Percentiles rank a stretch among this genome's conserved stretches.
phyloP scores from a whole-genome alignment of 1,140 invertebrate species.

The Bombus waltoni region DNA sequence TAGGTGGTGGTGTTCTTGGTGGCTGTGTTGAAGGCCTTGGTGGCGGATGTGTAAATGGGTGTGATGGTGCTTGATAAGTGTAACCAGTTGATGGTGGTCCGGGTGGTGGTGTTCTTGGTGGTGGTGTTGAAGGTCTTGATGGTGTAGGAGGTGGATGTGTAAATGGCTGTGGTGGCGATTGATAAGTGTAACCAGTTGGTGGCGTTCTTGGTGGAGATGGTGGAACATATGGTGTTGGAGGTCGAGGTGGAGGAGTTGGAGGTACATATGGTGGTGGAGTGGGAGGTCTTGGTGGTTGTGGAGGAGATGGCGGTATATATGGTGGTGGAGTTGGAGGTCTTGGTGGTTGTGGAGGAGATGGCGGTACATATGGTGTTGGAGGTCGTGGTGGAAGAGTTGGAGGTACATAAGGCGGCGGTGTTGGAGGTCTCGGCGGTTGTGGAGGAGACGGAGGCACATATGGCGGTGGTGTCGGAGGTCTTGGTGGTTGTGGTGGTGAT shows the following conservation, averaged over 20 bases:
- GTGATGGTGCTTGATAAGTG: too few species aligned
- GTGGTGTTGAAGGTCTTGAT: too few species aligned
- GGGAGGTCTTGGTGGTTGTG: neutral
- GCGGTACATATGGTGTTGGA: slow-evolving; percentile 12
- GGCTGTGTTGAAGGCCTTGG: neutral
- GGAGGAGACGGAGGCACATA: slow-evolving; percentile 46
- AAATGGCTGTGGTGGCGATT: neutral
- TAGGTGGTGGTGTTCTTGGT: slow-evolving; percentile 5
- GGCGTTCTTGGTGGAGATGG: slow-evolving; percentile 30
- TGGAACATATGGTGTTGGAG: neutral
- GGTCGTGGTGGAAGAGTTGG: slow-evolving; percentile 65
- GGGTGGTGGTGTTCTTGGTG: neutral
- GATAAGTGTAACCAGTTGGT: neutral
- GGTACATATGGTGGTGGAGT: slow-evolving; percentile 28
- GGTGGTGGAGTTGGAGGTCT: neutral
- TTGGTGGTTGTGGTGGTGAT: slow-evolving; percentile 27
- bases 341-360: neutral
- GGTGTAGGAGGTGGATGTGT: neutral
- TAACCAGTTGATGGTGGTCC: slow-evolving; percentile 14
- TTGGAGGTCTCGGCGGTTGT: slow-evolving; percentile 67
- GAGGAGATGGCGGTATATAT: slow-evolving; percentile 31
- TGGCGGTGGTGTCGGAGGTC: slow-evolving; percentile 6
- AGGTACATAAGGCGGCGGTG: slow-evolving; percentile 58
- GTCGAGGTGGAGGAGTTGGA: slow-evolving; percentile 21
- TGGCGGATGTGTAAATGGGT: neutral